phyloP scores from a whole-genome alignment of 1,140 invertebrate species.

The Lepidurus arcticus region DNA sequence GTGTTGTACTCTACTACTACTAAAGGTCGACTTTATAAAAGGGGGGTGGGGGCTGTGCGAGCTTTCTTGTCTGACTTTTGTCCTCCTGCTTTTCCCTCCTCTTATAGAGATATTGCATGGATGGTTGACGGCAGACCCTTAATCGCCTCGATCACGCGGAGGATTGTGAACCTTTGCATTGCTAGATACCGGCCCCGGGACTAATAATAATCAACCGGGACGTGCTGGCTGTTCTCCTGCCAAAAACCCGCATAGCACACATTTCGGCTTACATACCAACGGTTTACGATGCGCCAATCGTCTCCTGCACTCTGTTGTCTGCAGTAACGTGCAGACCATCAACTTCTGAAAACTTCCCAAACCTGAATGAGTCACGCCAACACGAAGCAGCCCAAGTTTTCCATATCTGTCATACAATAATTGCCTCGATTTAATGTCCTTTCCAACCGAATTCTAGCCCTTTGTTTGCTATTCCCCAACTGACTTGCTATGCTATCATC shows the following conservation, averaged over 20 bases:
- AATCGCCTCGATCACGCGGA: neutral
- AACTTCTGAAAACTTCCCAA: neutral
- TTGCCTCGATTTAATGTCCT: neutral
- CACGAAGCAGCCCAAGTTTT: neutral
- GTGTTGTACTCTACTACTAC: neutral
- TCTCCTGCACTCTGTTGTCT: neutral
- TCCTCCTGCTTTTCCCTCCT: neutral
- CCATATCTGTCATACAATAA: neutral
- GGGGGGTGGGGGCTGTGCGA: neutral
- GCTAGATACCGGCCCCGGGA: neutral
- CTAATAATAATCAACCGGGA: slow-evolving; percentile 19
- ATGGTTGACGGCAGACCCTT: neutral
- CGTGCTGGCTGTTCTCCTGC: neutral
- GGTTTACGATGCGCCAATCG: slow-evolving; percentile 5
- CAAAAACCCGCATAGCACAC: neutral
- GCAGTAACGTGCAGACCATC: neutral
- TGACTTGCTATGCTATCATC: neutral
- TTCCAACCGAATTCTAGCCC: neutral
- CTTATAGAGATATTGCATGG: slow-evolving; percentile 14
- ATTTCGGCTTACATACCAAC: neutral
- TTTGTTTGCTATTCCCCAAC: neutral
- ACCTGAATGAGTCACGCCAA: neutral
- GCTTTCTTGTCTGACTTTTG: neutral
- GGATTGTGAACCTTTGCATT: neutral
- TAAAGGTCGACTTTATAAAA: neutral